phyloP scores from a whole-genome alignment of 2,888 invertebrate species.

The Drosophila rellima region DNA sequence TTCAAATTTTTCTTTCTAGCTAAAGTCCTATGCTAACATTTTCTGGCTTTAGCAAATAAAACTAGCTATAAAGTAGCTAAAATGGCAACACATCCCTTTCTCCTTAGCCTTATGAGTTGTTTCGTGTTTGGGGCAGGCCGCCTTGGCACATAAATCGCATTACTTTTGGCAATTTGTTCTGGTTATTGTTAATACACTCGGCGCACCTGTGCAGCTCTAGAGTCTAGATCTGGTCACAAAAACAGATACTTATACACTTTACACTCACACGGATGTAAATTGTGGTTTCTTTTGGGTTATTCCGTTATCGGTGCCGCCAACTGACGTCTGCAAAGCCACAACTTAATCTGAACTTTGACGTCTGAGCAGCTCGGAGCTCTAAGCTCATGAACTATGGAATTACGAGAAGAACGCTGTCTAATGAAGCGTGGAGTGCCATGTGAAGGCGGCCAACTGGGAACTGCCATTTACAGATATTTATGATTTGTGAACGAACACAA shows the following conservation, averaged over 20 bases:
- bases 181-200: conserved; percentile 10
- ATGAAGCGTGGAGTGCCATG: conserved; percentile 68
- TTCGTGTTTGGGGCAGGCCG: conserved; percentile 51
- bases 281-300: conserved; percentile 50
- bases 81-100: neutral
- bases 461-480: conserved; percentile 82
- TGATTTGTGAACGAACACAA: conserved; percentile 71
- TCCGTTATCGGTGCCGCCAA: conserved; percentile 53
- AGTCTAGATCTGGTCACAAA: conserved; percentile 4
- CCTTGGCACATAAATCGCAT: conserved; percentile 64
- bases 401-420: conserved; percentile 41
- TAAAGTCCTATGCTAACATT: too few species aligned
- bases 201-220: conserved; percentile 18
- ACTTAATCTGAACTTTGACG: conserved; percentile 74
- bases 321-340: conserved; percentile 70
- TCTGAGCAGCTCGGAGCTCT: conserved; percentile 26
- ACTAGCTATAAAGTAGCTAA: neutral
- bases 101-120: conserved; percentile 1
- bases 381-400: conserved; percentile 25
- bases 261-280: conserved; percentile 8
- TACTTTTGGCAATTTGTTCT: conserved; percentile 68
- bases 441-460: conserved; percentile 36
- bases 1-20: too few species aligned
- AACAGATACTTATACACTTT: neutral
- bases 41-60: too few species aligned